Evolutionary conservation across 2,797 vertebrate genomes (phyloP).

Genomic region (Ceyx erithaca): DNA sequence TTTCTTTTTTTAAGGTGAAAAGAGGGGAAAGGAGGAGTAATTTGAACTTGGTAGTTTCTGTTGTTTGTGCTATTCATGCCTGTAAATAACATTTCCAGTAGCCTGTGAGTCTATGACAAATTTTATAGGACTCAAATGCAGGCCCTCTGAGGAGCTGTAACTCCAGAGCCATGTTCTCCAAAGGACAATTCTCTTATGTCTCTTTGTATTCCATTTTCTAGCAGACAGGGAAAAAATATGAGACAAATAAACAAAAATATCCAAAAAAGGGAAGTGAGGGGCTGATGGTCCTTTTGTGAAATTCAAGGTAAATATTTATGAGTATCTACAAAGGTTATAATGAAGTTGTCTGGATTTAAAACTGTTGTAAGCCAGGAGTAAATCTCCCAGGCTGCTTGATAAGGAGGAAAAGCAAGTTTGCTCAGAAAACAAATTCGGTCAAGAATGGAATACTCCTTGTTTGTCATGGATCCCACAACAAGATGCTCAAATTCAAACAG

Average conservation of each 20-base stretch:
- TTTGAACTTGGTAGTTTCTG: not conserved
- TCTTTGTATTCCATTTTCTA: not conserved
- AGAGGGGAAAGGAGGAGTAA: not conserved
- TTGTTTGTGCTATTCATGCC: not conserved
- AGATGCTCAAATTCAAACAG: not conserved
- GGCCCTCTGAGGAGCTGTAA: constrained; percentile 23
- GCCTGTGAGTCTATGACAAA: not conserved
- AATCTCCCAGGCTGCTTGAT: not conserved
- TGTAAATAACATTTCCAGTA: constrained; percentile 47
- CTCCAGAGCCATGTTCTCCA: constrained; percentile 13
- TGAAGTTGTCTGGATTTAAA: not conserved
- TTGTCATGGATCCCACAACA: not conserved
- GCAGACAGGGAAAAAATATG: not conserved
- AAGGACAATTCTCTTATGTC: constrained; percentile 17
- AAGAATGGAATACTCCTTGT: not conserved
- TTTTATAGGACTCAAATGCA: constrained; percentile 26
- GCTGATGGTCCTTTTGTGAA: not conserved
- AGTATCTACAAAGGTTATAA: constrained; percentile 27
- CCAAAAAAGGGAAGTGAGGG: not conserved
- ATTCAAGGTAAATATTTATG: not conserved
- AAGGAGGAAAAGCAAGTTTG: constrained; percentile 13
- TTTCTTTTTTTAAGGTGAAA: constrained; percentile 2
- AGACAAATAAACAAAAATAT: not conserved
- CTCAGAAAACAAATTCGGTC: not conserved
- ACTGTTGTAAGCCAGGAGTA: not conserved